Evolutionary conservation across 2,113 vertebrate genomes (phyloP), one percentile per base, ranked within the genome.

Genomic region (Nibea coibor): DNA sequence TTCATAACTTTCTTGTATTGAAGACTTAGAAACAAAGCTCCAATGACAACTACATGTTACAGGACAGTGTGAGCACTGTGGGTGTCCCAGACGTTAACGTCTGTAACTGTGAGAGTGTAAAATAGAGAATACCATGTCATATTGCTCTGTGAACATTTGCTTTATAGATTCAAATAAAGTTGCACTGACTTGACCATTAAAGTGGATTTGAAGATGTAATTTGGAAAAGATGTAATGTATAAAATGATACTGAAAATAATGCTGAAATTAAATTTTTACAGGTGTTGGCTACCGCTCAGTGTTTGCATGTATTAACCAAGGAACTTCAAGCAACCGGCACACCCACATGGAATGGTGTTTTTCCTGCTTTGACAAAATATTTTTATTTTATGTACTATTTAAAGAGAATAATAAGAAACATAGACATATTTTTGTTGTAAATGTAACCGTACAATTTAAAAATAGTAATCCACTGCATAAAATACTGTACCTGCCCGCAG

Each of bases 401-500:
- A 62, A 51, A 50, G 42, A 47, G 5, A 47, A 28, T 54, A 16
- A 14, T 39, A 16, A 43, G 1, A 9, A 26, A 39, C 1, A 1
- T 6, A 19, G 24, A 58, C 1, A 0, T 12, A 39, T 47, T 65
- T 65, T 45, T 26, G 15, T 19, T 19, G 24, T 28, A 12, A 19
- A 22, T 50, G 10, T 2, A 28, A 20, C 10, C 5, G 16, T 28
- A 48, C 48, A 10, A 20, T 9, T 4, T 4, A 62, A 35, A 26
- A 64, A 28, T 42, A 26, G 15, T 42, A 20, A 54, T 17, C n/a
- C 1, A 24, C 19, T 64, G 42, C 5, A 20, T 20, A 26, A 63
- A 19, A 22, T 57, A 63, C 42, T 50, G 3, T 77, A 85, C 84
- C 84, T 71, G 69, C 53, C 68, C 0, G 97, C 97, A 16, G 96